Evolutionary conservation across 2,113 vertebrate species (phyloP).

Genomic region (Elephas maximus): DNA sequence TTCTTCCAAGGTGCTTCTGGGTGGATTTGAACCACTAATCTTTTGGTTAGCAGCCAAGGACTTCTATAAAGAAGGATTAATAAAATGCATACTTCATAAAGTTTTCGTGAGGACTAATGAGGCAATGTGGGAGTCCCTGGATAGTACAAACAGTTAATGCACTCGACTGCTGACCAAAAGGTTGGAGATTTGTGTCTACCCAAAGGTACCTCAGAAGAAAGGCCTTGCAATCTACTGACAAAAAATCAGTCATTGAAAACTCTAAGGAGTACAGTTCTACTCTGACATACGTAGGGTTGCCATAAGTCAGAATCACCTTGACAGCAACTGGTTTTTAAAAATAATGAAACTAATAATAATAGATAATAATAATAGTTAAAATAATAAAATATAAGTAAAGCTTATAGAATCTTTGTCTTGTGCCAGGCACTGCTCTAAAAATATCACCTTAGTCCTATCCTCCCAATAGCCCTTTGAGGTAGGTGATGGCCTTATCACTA

Average conservation of each 20-base stretch:
- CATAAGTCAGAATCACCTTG: not conserved
- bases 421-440: not conserved
- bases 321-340: not conserved
- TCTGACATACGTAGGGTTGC: not conserved
- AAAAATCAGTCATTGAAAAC: not conserved
- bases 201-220: not conserved
- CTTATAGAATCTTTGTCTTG: not conserved
- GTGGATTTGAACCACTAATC: not conserved
- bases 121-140: not conserved
- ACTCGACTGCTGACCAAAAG: not conserved
- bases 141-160: not conserved
- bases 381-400: not conserved
- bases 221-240: not conserved
- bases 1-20: not conserved
- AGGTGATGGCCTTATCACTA: not conserved
- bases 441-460: not conserved
- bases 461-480: not conserved
- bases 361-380: not conserved
- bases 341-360: not conserved
- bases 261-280: not conserved
- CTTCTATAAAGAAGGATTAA: not conserved
- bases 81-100: not conserved
- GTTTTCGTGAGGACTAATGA: slow-evolving; percentile 6
- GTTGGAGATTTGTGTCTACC: not conserved
- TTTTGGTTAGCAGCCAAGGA: not conserved